Percentiles rank a stretch among this genome's conserved stretches.
Evolutionary conservation across 2,797 vertebrate genomes (phyloP).

Genomic region (Neosilurus hyrtlii): DNA sequence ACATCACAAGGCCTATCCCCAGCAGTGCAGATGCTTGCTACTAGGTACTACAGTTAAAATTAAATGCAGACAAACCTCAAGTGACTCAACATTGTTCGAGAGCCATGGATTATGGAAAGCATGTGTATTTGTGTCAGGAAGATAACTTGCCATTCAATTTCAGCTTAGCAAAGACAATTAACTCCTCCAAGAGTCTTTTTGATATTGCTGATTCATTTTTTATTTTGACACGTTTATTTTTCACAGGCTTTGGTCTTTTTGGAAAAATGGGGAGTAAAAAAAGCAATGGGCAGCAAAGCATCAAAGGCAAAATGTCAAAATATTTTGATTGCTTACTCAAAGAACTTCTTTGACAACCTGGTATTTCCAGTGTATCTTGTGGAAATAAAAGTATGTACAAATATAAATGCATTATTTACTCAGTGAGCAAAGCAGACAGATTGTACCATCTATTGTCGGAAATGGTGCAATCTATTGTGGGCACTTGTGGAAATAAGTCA

Average conservation of each 20-base stretch:
- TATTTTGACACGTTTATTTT: constrained; percentile 64
- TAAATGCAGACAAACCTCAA: constrained; percentile 56
- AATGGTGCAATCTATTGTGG: constrained; percentile 44
- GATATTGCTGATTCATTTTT: constrained; percentile 60
- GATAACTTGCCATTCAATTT: constrained; percentile 61
- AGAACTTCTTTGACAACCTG: constrained; percentile 7
- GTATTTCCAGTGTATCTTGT: constrained; percentile 35
- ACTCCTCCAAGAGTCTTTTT: constrained; percentile 50
- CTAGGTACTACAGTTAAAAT: constrained; percentile 59
- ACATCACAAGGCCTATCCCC: constrained; percentile 43
- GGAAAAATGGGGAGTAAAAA: neutral
- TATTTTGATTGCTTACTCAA: constrained; percentile 40
- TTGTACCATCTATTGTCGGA: constrained; percentile 43
- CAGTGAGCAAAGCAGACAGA: constrained; percentile 29
- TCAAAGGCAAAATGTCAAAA: constrained; percentile 40
- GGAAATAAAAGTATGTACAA: constrained; percentile 41
- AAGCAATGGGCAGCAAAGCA: neutral
- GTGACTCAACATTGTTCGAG: constrained; percentile 59
- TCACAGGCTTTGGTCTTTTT: constrained; percentile 40
- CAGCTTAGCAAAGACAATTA: constrained; percentile 61
- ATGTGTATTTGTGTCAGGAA: constrained; percentile 62
- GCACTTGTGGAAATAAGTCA: constrained; percentile 44
- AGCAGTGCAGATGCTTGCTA: constrained; percentile 45
- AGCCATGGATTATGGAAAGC: constrained; percentile 61
- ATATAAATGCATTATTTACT: constrained; percentile 53